Conservation (phyloP, 2,113 vertebrate species). For the Upupa epops region DNA sequence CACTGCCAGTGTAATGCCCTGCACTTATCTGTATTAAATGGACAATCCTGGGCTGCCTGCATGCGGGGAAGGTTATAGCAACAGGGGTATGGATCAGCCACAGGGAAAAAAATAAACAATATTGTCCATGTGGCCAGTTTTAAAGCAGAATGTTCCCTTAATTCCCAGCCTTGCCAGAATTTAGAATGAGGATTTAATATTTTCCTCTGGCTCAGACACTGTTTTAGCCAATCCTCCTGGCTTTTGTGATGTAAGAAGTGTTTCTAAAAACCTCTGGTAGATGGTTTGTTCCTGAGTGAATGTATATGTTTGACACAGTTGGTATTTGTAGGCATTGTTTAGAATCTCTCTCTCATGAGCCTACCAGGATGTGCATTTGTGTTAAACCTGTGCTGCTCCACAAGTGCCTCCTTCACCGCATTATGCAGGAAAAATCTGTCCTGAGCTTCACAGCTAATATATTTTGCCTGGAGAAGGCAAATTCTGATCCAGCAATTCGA, state of each 20-base stretch:
- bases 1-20: neutral
- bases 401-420: neutral
- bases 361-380: neutral
- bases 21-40: neutral
- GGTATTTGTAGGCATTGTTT: accelerated
- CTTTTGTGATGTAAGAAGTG: neutral
- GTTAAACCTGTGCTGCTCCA: neutral
- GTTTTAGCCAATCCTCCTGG: neutral
- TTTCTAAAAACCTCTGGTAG: neutral
- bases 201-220: neutral
- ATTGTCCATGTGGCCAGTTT: accelerated
- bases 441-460: accelerated
- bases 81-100: neutral
- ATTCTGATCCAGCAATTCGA: neutral
- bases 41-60: neutral
- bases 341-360: neutral
- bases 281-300: neutral
- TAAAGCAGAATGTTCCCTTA: accelerated
- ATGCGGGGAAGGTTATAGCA: neutral
- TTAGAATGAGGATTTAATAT: accelerated
- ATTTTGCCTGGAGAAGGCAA: neutral
- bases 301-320: neutral
- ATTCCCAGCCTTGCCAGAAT: accelerated
- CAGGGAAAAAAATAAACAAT: accelerated
- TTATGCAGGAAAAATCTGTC: accelerated